phyloP scores from a whole-genome alignment of 1,140 invertebrate species.

The Drosophila baimaii region DNA sequence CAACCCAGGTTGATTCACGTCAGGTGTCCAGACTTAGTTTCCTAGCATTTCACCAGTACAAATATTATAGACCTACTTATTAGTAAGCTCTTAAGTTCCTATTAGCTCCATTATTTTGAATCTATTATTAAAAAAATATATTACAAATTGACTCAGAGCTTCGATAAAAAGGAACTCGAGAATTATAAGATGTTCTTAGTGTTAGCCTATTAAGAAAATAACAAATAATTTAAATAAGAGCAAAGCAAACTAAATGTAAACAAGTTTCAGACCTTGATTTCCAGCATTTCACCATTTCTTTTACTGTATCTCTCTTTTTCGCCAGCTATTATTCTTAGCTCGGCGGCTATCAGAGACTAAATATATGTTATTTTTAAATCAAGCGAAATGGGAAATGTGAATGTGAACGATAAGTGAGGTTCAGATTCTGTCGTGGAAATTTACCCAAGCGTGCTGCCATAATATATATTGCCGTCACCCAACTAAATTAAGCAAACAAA shows the following conservation, averaged over 20 bases:
- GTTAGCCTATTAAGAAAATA: no score
- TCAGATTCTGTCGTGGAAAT: constrained; percentile 67
- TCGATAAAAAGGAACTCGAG: not conserved
- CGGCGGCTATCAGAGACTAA: constrained; percentile 25
- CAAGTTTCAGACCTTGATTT: constrained; percentile 4
- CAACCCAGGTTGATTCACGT: constrained; percentile 27
- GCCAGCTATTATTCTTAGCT: constrained; percentile 34
- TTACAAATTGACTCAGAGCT: no score
- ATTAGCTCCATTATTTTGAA: not conserved
- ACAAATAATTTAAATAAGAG: not conserved
- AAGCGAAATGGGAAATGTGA: constrained; percentile 16
- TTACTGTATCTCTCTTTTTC: not conserved
- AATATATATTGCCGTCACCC: constrained; percentile 46
- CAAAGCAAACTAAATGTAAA: no score
- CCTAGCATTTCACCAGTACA: constrained; percentile 4
- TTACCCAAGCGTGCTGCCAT: constrained; percentile 57
- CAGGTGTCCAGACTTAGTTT: constrained; percentile 8
- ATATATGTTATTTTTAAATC: constrained; percentile 34
- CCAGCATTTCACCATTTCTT: constrained; percentile 17
- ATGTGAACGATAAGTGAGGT: constrained; percentile 59
- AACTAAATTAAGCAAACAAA: constrained; percentile 53
- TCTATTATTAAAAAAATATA: not conserved
- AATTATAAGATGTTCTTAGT: not conserved
- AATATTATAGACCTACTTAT: not conserved
- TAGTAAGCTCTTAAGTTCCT: not conserved